Base-by-base conservation (phyloP, 2,113 vertebrate species). In the Triplophysa tibetana region DNA sequence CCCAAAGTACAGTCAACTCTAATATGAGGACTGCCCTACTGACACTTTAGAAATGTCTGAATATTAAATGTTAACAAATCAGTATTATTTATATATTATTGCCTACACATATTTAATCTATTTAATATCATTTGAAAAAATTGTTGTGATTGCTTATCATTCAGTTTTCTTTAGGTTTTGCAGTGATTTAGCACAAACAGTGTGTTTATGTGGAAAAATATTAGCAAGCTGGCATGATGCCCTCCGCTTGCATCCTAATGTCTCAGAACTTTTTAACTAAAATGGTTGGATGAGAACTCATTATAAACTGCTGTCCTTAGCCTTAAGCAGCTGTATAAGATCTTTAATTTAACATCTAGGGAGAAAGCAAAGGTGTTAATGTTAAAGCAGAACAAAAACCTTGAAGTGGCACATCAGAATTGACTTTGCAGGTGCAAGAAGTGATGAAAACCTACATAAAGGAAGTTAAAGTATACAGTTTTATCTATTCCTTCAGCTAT, bases 251-350 rank as follows among this genome's bases (percentile, higher is more conserved):
- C 62, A 87, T 87, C 74, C 70, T 87, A 84, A 86, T 83, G 84
- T 89, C 90, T 91, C 89, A 89, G 91, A 89, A 90, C 89, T 89
- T 92, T 91, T 91, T 91, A 91, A 91, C 91, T 92, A 90, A 90
- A 90, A 88, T 65, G 45, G 84, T 85, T 86, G 84, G 83, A 87
- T 77, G 79, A 86, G 80, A 79, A 86, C 63, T 10, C 78, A 86
- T 62, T 85, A 87, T 86, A 81, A 86, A 84, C 89, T 21, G 81
- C 64, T 75, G 83, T 68, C 63, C 84, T 74, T 76, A 77, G 85
- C 60, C 78, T 81, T 38, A 67, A 77, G 74, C 81, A 79, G 83
- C 80, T 85, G 88, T 81, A 72, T 72, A 11, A 79, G 33, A 70
- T 77, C 64, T 66, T 76, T 82, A 68, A 70, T 83, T 87, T 79